Conservation (phyloP, 2,888 invertebrate genomes). For the Netelia inedita region DNA sequence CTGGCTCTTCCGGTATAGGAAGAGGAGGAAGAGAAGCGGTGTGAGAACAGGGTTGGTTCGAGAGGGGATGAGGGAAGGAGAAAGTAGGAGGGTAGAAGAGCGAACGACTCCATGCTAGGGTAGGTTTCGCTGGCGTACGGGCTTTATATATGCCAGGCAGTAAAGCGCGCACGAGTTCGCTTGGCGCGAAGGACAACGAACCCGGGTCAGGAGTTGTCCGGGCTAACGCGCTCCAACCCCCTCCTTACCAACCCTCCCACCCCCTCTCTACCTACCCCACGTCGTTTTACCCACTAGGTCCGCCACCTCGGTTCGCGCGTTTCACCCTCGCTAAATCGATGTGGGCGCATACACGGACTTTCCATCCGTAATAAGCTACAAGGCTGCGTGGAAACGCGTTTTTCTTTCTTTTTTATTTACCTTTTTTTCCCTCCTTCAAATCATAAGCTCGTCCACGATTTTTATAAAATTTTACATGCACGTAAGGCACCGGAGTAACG, state of each 20-base stretch:
- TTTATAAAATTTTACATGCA: slow-evolving; percentile 26
- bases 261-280: slow-evolving; percentile 47
- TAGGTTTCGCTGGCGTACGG: slow-evolving; percentile 43
- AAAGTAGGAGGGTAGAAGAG: slow-evolving; percentile 21
- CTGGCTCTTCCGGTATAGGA: slow-evolving; percentile 42
- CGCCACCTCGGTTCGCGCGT: slow-evolving; percentile 58
- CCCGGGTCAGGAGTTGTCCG: slow-evolving; percentile 80
- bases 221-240: slow-evolving; percentile 68
- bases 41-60: not conserved
- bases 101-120: slow-evolving; percentile 46
- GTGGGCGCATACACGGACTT: slow-evolving; percentile 51
- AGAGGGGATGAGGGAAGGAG: not conserved
- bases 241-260: slow-evolving; percentile 51
- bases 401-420: not conserved
- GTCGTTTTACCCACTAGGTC: slow-evolving; percentile 62
- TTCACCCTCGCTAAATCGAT: slow-evolving; percentile 68
- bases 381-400: slow-evolving; percentile 41
- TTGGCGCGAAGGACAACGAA: slow-evolving; percentile 79
- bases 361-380: slow-evolving; percentile 50
- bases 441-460: slow-evolving; percentile 18
- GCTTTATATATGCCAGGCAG: slow-evolving; percentile 46
- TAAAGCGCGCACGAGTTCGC: slow-evolving; percentile 64
- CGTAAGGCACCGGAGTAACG: not conserved
- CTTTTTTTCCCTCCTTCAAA: not conserved
- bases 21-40: not conserved